Evolutionary conservation across 2,797 vertebrate genomes (phyloP), one percentile per base, ranked within the genome.

Genomic region (Knipowitschia caucasica): DNA sequence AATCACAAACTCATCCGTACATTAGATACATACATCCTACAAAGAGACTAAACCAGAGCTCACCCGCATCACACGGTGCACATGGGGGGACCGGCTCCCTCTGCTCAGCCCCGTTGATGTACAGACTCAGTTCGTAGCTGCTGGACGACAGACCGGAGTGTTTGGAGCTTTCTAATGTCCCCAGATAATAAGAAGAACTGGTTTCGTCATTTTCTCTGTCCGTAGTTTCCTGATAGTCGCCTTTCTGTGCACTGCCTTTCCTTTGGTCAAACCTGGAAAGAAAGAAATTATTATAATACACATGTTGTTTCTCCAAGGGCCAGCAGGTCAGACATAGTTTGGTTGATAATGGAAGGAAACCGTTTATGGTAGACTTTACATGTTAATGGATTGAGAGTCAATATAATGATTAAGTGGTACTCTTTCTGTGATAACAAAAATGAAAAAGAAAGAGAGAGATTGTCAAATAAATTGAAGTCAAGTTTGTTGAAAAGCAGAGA

Each of bases 81-180:
- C 53, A 25, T 1, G 54, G 56, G 1, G 64, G 33, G 2, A 0
- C 4, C 0, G 77, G 24, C n/a, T 86, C 72, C 0, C n/a, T 59
- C 2, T 31, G 42, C 15, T 92, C 89, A 0, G 72, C 61, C 30
- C 67, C 69, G 0, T 92, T 91, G 33, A 96, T 93, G 80, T 96
- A 98, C 85, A 93, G 93, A 70, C 94, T 94, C 55, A 96, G 91
- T 63, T 96, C 94, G 0, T 84, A 91, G 81, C 89, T 84, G 30
- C 94, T 95, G 67, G 92, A 93, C 17, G 93, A 96, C 59, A 94
- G 76, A 0, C 94, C 94, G 0, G 91, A 93, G 50, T 88, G 87
- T 8, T 84, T 92, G 17, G 88, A 92, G 53, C 90, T 87, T 51
- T 79, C 83, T 45, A 94, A 83, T 0, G 64, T 74, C 36, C 80